Evolutionary conservation across 2,797 vertebrate genomes (phyloP).

Genomic region (Todus mexicanus): DNA sequence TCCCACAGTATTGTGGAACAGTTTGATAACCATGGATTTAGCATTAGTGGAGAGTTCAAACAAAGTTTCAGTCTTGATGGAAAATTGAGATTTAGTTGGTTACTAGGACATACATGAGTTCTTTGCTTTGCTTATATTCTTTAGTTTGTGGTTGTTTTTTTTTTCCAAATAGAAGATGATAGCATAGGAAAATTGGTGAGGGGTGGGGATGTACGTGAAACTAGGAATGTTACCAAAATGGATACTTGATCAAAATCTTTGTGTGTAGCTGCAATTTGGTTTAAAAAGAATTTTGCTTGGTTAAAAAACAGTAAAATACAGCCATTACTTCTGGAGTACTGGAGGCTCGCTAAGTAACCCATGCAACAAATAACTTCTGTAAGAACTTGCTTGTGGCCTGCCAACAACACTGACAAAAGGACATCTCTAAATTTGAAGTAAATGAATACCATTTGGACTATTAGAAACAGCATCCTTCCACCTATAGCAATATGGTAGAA

Average conservation of each 20-base stretch:
- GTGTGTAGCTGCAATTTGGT: not conserved
- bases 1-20: not conserved
- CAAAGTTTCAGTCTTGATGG: slow-evolving; percentile 10
- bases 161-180: not conserved
- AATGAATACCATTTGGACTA: not conserved
- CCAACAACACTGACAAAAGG: not conserved
- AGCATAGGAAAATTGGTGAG: not conserved
- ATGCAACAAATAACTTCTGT: not conserved
- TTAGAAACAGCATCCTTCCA: not conserved
- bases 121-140: not conserved
- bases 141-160: not conserved
- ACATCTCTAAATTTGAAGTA: not conserved
- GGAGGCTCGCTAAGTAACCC: not conserved
- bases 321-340: not conserved
- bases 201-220: not conserved
- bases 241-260: not conserved
- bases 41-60: slow-evolving; percentile 18
- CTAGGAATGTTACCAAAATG: not conserved
- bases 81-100: not conserved
- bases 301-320: not conserved
- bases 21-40: slow-evolving; percentile 38
- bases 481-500: not conserved
- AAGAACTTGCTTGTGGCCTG: not conserved
- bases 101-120: not conserved
- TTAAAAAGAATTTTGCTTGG: not conserved